Percentiles rank a stretch among this genome's conserved stretches.
phyloP scores from a whole-genome alignment of 2,888 invertebrate species.

The Agrochola lychnidis region DNA sequence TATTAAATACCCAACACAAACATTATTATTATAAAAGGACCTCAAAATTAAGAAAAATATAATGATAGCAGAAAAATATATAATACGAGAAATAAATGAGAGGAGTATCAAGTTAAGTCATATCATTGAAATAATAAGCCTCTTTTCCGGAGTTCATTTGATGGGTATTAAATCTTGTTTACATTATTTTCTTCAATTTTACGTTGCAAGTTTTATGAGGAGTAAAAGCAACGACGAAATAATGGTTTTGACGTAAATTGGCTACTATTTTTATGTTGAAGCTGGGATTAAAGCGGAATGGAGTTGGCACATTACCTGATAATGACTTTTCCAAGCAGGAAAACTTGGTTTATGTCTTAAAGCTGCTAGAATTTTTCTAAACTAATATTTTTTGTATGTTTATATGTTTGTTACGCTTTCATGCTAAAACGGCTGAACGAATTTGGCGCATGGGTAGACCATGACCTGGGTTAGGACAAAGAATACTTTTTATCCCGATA shows the following conservation, averaged over 20 bases:
- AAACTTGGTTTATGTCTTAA: conserved; percentile 12
- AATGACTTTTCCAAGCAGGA: conserved; percentile 18
- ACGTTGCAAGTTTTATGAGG: conserved; percentile 47
- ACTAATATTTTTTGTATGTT: too few species aligned
- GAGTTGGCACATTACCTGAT: conserved; percentile 32
- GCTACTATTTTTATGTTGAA: conserved; percentile 55
- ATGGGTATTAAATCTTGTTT: conserved; percentile 45
- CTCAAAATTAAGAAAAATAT: not conserved
- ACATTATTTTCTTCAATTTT: conserved; percentile 55
- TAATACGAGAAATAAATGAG: conserved; percentile 1
- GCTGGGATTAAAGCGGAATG: conserved; percentile 37
- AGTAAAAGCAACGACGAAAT: conserved; percentile 40
- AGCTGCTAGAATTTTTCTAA: too few species aligned
- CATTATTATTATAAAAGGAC: not conserved
- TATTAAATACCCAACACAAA: not conserved
- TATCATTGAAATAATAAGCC: conserved; percentile 52
- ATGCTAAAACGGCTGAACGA: too few species aligned
- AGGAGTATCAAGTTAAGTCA: conserved; percentile 10
- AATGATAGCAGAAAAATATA: not conserved
- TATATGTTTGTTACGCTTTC: too few species aligned
- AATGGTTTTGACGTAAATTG: conserved; percentile 50
- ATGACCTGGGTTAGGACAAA: too few species aligned
- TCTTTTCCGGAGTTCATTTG: conserved; percentile 46
- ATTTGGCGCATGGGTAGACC: too few species aligned
- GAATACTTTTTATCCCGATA: too few species aligned